Evolutionary conservation across 2,113 vertebrate genomes (phyloP).

Genomic region (Sterna hirundo): DNA sequence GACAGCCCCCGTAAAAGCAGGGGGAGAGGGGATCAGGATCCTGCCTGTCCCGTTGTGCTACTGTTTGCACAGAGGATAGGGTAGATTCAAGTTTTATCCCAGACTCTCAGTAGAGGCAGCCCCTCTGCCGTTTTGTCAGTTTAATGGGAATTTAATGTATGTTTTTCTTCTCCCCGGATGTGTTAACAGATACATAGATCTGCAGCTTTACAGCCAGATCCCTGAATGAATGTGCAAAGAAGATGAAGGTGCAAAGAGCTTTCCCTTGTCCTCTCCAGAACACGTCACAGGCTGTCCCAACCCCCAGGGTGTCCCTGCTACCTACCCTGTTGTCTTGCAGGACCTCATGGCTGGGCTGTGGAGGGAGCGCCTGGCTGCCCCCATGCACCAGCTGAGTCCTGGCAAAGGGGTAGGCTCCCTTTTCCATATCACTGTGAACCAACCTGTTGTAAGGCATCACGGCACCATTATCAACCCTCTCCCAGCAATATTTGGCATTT

Average conservation of each 20-base stretch:
- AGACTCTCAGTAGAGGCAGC: background rate
- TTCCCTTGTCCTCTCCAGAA: background rate
- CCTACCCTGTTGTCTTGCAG: background rate
- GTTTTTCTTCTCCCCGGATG: slow-evolving; percentile 2
- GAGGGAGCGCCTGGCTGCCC: fast-evolving
- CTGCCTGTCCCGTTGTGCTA: background rate
- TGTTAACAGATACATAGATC: background rate
- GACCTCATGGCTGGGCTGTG: background rate
- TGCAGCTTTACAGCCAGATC: background rate
- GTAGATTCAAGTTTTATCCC: background rate
- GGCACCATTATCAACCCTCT: background rate
- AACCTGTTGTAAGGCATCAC: background rate
- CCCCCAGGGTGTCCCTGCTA: background rate
- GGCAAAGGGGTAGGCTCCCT: background rate
- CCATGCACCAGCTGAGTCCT: background rate
- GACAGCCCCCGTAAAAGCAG: background rate
- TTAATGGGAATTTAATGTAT: slow-evolving; percentile 6
- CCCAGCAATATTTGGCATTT: background rate
- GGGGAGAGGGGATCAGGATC: background rate
- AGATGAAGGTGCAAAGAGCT: background rate
- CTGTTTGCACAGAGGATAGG: background rate
- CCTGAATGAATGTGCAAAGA: background rate
- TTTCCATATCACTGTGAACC: background rate
- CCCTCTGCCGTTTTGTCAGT: background rate
- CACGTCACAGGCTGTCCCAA: background rate